Evolutionary conservation across 2,113 vertebrate species (phyloP).

Genomic region (Gallinago paraguaiae): DNA sequence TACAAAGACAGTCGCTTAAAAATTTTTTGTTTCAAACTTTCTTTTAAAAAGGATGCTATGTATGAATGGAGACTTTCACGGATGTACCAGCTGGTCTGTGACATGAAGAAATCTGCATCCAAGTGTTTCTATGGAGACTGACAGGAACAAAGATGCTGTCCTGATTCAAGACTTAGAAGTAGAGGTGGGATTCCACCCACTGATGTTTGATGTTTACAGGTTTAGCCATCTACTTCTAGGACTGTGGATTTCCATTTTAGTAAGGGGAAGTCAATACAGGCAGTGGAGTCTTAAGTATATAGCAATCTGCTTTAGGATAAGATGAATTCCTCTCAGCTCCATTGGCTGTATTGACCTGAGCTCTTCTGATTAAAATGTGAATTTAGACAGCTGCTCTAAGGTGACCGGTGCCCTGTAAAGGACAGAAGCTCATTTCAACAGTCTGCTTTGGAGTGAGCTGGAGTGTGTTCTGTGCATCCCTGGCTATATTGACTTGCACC

Average conservation of each 20-base stretch:
- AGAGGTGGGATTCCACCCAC: neutral
- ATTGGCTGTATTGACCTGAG: neutral
- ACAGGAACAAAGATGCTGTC: neutral
- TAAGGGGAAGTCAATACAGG: neutral
- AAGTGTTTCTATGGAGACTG: neutral
- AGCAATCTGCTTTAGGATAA: neutral
- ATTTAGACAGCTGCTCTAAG: neutral
- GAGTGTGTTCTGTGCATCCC: neutral
- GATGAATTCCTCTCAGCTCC: neutral
- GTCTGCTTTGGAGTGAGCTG: neutral
- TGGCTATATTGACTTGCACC: neutral
- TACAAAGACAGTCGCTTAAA: neutral
- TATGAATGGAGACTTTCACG: neutral
- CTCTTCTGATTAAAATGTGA: neutral
- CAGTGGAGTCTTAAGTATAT: neutral
- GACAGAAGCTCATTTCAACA: neutral
- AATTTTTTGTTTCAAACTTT: neutral
- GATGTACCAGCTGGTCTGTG: neutral
- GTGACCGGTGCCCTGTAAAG: neutral
- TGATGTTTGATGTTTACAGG: neutral
- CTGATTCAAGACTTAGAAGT: neutral
- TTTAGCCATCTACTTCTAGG: neutral
- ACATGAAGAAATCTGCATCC: neutral
- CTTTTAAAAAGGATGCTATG: neutral
- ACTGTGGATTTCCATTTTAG: neutral